phyloP scores from a whole-genome alignment of 2,113 vertebrate genomes.

The Triplophysa siluroides region DNA sequence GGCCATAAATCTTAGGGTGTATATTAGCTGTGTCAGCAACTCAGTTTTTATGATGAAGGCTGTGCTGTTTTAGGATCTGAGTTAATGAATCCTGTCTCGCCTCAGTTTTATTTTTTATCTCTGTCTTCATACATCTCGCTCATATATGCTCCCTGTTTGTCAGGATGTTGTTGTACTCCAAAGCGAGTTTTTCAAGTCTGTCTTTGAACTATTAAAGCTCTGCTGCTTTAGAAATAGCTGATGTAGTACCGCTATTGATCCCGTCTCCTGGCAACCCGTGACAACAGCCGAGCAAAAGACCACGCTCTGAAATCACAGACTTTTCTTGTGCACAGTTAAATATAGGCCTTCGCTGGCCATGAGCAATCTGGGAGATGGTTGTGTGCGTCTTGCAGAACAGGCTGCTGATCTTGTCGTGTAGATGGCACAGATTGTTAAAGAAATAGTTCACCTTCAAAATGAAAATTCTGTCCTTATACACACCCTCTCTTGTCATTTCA shows the following conservation, averaged over 20 bases:
- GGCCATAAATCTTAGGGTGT: slow-evolving; percentile 16
- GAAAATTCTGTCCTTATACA: too few relatives aligned
- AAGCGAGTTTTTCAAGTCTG: not conserved
- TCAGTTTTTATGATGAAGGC: slow-evolving; percentile 28
- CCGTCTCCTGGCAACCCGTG: slow-evolving; percentile 39
- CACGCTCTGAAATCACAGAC: slow-evolving; percentile 33
- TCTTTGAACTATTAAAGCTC: slow-evolving; percentile 14
- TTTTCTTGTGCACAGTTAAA: slow-evolving; percentile 40
- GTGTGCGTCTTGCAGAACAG: slow-evolving; percentile 7
- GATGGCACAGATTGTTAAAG: not conserved
- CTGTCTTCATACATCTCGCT: not conserved
- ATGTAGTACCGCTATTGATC: slow-evolving; percentile 40
- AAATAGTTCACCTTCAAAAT: too few relatives aligned
- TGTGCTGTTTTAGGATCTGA: slow-evolving; percentile 36
- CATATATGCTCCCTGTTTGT: not conserved
- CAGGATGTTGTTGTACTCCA: slow-evolving; percentile 23
- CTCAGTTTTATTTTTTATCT: not conserved
- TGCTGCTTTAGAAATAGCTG: slow-evolving; percentile 25
- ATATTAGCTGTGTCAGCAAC: slow-evolving; percentile 26
- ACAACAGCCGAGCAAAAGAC: slow-evolving; percentile 37
- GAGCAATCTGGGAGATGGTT: not conserved
- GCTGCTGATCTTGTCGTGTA: not conserved
- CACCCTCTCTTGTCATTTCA: too few relatives aligned
- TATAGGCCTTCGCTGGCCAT: slow-evolving; percentile 30
- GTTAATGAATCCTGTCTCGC: slow-evolving; percentile 21